Evolutionary conservation across 1,140 invertebrate species (phyloP), one percentile per base, ranked within the genome.

Genomic region (Maconellicoccus hirsutus): DNA sequence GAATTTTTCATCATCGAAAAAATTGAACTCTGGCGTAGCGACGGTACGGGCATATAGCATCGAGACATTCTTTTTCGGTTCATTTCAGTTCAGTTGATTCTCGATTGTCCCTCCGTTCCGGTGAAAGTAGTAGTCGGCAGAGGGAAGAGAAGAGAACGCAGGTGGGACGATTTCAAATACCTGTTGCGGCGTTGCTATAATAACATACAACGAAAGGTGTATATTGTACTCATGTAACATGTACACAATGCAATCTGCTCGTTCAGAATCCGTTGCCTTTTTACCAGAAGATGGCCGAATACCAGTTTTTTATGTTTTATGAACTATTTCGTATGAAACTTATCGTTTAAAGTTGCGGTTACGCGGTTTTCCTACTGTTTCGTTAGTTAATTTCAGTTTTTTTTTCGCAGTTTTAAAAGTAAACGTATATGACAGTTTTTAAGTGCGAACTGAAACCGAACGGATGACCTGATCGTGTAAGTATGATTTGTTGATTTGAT

Each of bases 141-240:
- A 52, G 42, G 42, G 42, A 52, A 52, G 42, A 52, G 42, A 52
- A 52, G 42, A 52, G 42, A 52, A 52, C n/a, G 42, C 42, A 52
- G 42, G 42, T 52, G 42, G 42, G 42, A 52, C 42, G 42, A 19
- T 52, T 33, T 52, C 42, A 19, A 52, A 52, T 52, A 52, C 42
- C 42, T 52, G 42, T 52, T 52, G 42, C 42, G 6, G 42, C 42
- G 42, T 52, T 52, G 42, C 42, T 52, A 52, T 52, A 52, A 52
- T 52, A 52, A 52, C 16, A 52, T 52, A 52, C 42, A 52, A 52
- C 42, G 42, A 52, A 52, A 52, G 42, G 42, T 52, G 42, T 52
- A 52, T 52, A 52, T 52, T 52, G 42, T 52, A 52, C 42, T 52
- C 42, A 52, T 52, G 42, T 52, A 52, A 52, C 42, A 52, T 52